Conservation (phyloP, 2,797 vertebrate genomes). For the Sebastes kiyomatsui region DNA sequence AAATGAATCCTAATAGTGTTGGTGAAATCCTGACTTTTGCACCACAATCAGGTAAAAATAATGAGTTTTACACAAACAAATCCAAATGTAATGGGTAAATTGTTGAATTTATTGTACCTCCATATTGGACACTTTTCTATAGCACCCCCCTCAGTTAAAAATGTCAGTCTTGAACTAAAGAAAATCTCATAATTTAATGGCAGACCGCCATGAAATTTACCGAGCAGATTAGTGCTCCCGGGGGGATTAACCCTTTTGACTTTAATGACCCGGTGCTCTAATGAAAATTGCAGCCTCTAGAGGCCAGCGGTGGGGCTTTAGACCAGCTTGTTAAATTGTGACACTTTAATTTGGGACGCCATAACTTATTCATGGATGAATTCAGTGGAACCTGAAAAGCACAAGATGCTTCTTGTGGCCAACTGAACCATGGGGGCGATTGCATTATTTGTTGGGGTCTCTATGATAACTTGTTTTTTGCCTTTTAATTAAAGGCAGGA, state of each 20-base stretch:
- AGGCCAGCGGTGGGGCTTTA: constrained; percentile 15
- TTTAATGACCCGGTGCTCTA: constrained; percentile 36
- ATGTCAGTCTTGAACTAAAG: not conserved
- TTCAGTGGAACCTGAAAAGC: not conserved
- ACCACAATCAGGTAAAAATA: not conserved
- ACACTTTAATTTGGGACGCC: constrained; percentile 8
- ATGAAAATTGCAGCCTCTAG: constrained; percentile 25
- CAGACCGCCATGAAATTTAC: constrained; percentile 10
- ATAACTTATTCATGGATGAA: not conserved
- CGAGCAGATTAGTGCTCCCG: constrained; percentile 28
- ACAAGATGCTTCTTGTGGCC: not conserved
- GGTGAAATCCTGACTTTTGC: not conserved
- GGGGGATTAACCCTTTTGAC: constrained; percentile 42
- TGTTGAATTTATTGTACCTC: not conserved
- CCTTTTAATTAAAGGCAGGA: not conserved
- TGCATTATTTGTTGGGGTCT: not conserved
- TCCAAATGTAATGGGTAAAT: no score
- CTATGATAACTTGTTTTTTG: not conserved
- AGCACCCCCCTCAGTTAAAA: not conserved
- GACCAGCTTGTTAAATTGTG: constrained; percentile 26
- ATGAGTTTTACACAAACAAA: not conserved
- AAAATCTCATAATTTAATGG: constrained; percentile 1
- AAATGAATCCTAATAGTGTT: not conserved
- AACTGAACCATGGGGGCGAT: not conserved
- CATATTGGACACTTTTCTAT: not conserved